Conservation (phyloP, 1,140 invertebrate genomes). For the Bathynomus jamesi region DNA sequence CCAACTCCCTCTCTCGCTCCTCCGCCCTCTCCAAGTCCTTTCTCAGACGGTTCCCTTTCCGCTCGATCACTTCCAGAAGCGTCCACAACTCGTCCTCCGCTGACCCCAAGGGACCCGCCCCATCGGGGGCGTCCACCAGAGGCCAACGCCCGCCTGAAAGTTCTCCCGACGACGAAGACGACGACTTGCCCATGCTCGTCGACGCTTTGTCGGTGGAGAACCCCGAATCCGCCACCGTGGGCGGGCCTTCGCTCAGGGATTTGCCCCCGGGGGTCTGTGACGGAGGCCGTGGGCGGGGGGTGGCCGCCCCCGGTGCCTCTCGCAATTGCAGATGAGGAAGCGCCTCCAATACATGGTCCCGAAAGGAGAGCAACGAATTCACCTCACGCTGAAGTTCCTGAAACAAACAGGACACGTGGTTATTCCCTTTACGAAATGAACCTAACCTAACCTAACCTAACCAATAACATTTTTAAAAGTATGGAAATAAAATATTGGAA, state of each 20-base stretch:
- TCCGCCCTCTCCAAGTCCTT: slow-evolving; percentile 52
- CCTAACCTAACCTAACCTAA: no score
- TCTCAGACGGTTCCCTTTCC: slow-evolving; percentile 63
- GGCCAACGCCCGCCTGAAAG: slow-evolving; percentile 44
- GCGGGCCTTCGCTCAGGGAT: slow-evolving; percentile 26
- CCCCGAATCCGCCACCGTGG: slow-evolving; percentile 26
- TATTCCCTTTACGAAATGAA: no score
- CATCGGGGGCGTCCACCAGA: slow-evolving; percentile 12
- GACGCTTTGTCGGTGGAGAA: slow-evolving; percentile 30
- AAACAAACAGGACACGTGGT: no score
- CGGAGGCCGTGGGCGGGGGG: background rate
- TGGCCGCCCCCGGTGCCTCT: background rate
- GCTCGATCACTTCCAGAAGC: slow-evolving; percentile 72
- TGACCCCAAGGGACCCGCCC: slow-evolving; percentile 16
- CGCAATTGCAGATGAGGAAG: slow-evolving; percentile 5
- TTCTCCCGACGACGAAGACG: slow-evolving; percentile 42
- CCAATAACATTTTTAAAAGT: no score
- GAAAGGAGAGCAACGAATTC: slow-evolving; percentile 5
- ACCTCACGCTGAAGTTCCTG: slow-evolving; percentile 17
- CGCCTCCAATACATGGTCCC: slow-evolving; percentile 7
- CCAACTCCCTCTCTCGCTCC: slow-evolving; percentile 10
- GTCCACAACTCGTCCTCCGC: slow-evolving; percentile 73
- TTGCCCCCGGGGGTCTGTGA: slow-evolving; percentile 11
- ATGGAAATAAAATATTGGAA: no score
- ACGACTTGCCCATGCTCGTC: slow-evolving; percentile 30